Conservation (phyloP, 2,113 vertebrate genomes). For the Gasterosteus aculeatus region DNA sequence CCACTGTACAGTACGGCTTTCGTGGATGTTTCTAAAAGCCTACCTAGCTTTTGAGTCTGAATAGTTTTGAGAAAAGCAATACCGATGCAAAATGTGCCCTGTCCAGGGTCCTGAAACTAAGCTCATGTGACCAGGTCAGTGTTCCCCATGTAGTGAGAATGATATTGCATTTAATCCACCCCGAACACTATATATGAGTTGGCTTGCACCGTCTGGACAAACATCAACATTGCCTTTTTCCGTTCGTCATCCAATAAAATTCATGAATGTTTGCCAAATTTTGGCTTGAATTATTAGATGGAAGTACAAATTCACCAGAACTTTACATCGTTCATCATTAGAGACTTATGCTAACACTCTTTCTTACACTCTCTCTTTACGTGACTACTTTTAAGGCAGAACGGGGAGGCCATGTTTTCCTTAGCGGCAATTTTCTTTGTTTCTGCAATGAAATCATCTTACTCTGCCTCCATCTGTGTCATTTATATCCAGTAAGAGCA, state of each 20-base stretch:
- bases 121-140: neutral
- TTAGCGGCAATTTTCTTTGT: neutral
- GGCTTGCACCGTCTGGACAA: no score
- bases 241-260: neutral
- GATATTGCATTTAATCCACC: neutral
- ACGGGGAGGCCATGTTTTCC: neutral
- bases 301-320: neutral
- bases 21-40: constrained; percentile 26
- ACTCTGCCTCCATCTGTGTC: neutral
- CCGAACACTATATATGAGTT: neutral
- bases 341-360: neutral
- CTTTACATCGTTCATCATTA: neutral
- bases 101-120: constrained; percentile 51
- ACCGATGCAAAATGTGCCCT: constrained; percentile 4
- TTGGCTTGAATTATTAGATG: neutral
- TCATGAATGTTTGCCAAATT: neutral
- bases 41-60: neutral
- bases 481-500: constrained; percentile 33
- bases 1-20: neutral
- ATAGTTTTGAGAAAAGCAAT: no score
- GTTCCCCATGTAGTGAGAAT: neutral
- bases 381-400: constrained; percentile 5
- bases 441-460: constrained; percentile 1
- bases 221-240: neutral
- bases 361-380: neutral